phyloP scores from a whole-genome alignment of 2,113 vertebrate species.

The Neomonachus schauinslandi region DNA sequence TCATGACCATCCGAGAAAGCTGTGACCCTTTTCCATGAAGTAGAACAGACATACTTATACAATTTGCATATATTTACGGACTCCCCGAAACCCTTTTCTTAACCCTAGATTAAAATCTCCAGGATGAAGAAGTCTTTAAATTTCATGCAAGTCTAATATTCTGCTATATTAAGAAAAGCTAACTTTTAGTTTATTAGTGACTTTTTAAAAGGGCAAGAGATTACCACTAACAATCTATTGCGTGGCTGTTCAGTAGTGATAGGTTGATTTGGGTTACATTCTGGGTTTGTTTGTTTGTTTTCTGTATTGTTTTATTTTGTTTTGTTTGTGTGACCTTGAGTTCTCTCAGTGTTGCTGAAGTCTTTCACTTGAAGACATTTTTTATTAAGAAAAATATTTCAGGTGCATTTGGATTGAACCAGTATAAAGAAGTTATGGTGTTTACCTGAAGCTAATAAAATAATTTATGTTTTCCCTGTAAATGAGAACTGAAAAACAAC shows the following conservation, averaged over 20 bases:
- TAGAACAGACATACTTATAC: accelerated
- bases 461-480: slow-evolving; percentile 75
- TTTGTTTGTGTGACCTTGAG: not conserved
- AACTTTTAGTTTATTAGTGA: not conserved
- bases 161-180: not conserved
- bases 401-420: slow-evolving; percentile 42
- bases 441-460: slow-evolving; percentile 78
- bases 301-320: not conserved
- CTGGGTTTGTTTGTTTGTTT: not conserved
- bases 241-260: not conserved
- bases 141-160: not conserved
- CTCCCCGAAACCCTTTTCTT: not conserved
- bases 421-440: slow-evolving; percentile 56
- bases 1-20: not conserved
- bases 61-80: not conserved
- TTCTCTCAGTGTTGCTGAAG: not conserved
- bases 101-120: not conserved
- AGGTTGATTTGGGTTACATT: not conserved
- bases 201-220: not conserved
- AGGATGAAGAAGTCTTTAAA: not conserved
- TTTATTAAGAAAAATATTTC: slow-evolving; percentile 47
- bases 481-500: slow-evolving; percentile 77
- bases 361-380: not conserved
- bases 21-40: not conserved
- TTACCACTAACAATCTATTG: not conserved